Percentiles rank a stretch among this genome's conserved stretches.
Conservation (phyloP, 2,888 invertebrate species). For the Strigamia transsilvanica region DNA sequence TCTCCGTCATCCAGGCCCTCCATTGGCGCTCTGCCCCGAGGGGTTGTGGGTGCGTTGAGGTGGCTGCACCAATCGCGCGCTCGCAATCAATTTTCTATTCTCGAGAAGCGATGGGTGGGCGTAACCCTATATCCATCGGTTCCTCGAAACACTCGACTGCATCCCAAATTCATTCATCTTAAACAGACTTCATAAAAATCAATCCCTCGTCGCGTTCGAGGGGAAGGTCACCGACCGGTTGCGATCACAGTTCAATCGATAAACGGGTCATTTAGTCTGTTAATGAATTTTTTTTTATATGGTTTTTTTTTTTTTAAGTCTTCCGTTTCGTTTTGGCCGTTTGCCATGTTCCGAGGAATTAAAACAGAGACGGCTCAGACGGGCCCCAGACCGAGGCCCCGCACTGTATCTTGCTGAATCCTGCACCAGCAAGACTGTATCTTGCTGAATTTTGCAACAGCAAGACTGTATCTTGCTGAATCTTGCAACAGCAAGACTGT, state of each 20-base stretch:
- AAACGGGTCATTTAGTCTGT: constrained; percentile 13
- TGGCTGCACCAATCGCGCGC: constrained; percentile 17
- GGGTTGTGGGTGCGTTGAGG: constrained; percentile 43
- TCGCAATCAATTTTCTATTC: constrained; percentile 44
- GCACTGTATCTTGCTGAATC: no score
- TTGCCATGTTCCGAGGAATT: not conserved
- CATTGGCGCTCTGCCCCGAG: constrained; percentile 37
- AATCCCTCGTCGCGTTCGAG: no score
- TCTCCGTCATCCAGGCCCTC: constrained; percentile 4
- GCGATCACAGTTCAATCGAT: constrained; percentile 3
- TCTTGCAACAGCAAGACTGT: no score
- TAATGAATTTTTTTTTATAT: constrained; percentile 26
- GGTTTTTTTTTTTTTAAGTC: not conserved
- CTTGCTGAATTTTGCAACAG: no score
- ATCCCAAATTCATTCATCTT: constrained; percentile 8
- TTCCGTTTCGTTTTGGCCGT: not conserved
- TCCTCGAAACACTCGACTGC: constrained; percentile 33
- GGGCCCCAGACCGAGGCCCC: no score
- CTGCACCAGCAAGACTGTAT: no score
- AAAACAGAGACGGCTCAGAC: no score
- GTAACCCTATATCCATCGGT: constrained; percentile 27
- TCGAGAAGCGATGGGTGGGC: constrained; percentile 23
- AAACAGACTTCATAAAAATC: not conserved
- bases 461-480: no score
- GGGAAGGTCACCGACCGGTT: constrained; percentile 2